These are phyloP conservation scores for Leucoraja erinaceus DNA, from an alignment of 2,113 vertebrate species.

Conservation along the genomic window DNA sequence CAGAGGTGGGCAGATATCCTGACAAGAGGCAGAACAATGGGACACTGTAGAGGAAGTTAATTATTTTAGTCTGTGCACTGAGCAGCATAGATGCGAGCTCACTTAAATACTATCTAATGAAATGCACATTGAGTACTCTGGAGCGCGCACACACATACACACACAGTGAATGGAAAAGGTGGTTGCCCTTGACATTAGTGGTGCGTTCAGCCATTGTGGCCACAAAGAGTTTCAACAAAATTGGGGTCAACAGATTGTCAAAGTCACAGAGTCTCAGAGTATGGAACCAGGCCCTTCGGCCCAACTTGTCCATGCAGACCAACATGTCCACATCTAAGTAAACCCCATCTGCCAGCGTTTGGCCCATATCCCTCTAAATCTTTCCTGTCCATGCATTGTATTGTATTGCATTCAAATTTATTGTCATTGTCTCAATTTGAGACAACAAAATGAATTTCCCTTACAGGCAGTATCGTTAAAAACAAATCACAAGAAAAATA, in stretches of 20 bases:
- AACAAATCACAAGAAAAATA: no score
- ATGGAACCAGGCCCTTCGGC: no score
- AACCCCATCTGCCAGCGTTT: no score
- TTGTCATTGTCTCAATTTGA: no score
- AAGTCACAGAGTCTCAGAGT: neutral
- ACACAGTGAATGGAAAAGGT: neutral
- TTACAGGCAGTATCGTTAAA: no score
- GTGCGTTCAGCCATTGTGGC: neutral
- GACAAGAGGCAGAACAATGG: conserved; percentile 18
- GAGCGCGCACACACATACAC: neutral
- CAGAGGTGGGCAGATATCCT: neutral
- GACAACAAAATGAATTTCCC: no score
- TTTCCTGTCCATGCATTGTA: no score
- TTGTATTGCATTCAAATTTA: no score
- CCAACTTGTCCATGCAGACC: no score
- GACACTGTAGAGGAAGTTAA: conserved; percentile 23
- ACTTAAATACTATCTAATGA: conserved; percentile 24
- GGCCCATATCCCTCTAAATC: no score
- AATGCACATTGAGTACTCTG: neutral
- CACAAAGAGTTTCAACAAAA: conserved; percentile 15
- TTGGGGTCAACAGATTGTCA: neutral
- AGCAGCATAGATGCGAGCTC: conserved; percentile 2
- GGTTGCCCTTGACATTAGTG: conserved; percentile 9
- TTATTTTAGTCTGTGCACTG: conserved; percentile 24
- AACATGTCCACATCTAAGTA: no score